Percentiles rank a stretch among this genome's conserved stretches.
Conservation (phyloP, 92 coral and sea anemone species). For the Desmophyllum pertusum region DNA sequence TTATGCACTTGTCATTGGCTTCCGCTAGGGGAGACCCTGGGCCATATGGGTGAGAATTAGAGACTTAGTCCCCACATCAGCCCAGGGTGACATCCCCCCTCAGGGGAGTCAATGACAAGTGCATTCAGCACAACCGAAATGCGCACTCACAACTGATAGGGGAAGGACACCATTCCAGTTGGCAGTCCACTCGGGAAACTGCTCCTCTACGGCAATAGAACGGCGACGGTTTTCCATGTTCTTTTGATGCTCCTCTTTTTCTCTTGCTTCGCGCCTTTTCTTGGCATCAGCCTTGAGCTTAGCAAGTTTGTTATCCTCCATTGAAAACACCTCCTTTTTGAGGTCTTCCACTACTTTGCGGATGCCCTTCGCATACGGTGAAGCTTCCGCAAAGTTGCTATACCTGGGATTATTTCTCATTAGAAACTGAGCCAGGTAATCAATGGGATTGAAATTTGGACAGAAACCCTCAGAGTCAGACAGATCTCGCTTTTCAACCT, state of each 20-base stretch:
- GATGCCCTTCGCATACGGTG: constrained; percentile 93
- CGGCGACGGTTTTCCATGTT: constrained; percentile 79
- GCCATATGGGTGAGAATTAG: no score
- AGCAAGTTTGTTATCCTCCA: constrained; percentile 82
- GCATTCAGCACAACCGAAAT: background rate
- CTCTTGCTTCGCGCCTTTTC: constrained; percentile 78
- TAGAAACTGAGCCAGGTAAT: constrained; percentile 86
- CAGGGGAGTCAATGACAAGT: no score
- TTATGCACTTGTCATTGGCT: no score
- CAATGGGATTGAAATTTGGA: constrained; percentile 89
- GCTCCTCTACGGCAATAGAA: constrained; percentile 77
- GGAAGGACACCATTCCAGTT: constrained; percentile 90
- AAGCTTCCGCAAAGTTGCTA: constrained; percentile 91
- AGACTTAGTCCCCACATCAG: no score
- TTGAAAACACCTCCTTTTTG: constrained; percentile 80
- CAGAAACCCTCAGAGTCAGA: constrained; percentile 81
- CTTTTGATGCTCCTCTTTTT: constrained; percentile 73
- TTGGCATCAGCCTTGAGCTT: constrained; percentile 87
- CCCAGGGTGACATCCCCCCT: no score
- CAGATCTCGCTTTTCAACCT: constrained; percentile 78
- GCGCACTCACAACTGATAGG: constrained; percentile 76
- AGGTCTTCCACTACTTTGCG: constrained; percentile 88
- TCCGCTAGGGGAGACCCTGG: no score
- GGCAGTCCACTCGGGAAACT: constrained; percentile 92
- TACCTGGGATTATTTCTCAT: constrained; percentile 96